Percentiles rank a stretch among this genome's conserved stretches.
These are phyloP conservation scores for Euglossa dilemma DNA, from an alignment of 1,140 invertebrate species.

Conservation along the genomic window DNA sequence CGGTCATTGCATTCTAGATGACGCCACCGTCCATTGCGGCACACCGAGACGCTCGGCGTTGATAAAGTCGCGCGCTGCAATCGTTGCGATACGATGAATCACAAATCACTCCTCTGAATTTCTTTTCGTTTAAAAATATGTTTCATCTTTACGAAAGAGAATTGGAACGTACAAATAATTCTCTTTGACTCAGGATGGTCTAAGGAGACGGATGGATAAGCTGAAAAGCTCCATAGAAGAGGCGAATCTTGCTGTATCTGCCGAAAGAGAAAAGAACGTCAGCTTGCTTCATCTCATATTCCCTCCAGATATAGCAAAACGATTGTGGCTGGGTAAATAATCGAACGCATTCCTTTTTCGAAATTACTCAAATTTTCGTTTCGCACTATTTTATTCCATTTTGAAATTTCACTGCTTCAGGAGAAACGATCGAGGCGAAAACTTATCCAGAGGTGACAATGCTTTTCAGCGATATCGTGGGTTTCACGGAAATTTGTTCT, in stretches of 20 bases:
- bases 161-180: not conserved
- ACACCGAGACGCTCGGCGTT: not conserved
- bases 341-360: not conserved
- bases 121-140: not conserved
- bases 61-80: not conserved
- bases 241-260: slow-evolving; percentile 94
- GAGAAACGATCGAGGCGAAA: slow-evolving; percentile 94
- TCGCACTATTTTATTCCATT: not conserved
- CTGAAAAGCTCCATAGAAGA: slow-evolving; percentile 96
- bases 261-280: slow-evolving; percentile 97
- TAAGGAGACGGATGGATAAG: slow-evolving; percentile 97
- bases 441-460: slow-evolving; percentile 96
- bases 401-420: slow-evolving; percentile 78
- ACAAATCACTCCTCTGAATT: not conserved
- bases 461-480: slow-evolving; percentile 97
- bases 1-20: not conserved
- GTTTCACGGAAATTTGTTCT: slow-evolving; percentile 97
- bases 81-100: not conserved
- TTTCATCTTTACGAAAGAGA: not conserved
- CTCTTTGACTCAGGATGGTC: slow-evolving; percentile 88
- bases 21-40: not conserved
- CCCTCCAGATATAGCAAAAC: slow-evolving; percentile 95
- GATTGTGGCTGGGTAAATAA: slow-evolving; percentile 92
- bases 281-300: slow-evolving; percentile 97
- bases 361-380: not conserved